Evolutionary conservation across 2,113 vertebrate species (phyloP), one percentile per base, ranked within the genome.

Genomic region (Charadrius vociferus): DNA sequence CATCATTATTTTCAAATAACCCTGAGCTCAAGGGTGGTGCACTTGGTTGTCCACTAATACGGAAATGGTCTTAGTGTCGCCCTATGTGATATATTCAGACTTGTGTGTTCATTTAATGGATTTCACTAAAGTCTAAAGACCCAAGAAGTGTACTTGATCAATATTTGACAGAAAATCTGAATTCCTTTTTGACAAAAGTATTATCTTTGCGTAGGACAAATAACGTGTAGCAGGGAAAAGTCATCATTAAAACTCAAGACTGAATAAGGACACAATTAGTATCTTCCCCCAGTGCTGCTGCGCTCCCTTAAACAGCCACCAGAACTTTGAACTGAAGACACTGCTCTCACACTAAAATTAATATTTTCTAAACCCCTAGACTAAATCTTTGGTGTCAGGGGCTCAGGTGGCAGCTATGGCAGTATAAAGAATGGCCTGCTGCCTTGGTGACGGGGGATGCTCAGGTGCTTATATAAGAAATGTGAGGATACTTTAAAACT

Each of bases 351-450:
- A 1, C 53, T 73, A 62, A 77, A 85, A 93, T 90, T 15, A 80
- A 7, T 82, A 37, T 62, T 96, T 96, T 86, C 81, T 80, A 83
- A 88, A 96, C 82, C 61, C 39, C 41, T 23, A 34, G 52, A 88
- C 61, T 82, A 79, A 91, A 95, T 86, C 92, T 94, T 93, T 50
- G 45, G 79, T 77, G 90, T 43, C 81, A 65, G 78, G 49, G 90
- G 92, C 90, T 93, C 96, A 96, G 96, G 85, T 94, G 95, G 95
- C 87, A 95, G 90, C 74, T 79, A 2, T 77, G 67, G 65, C 74
- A 90, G 30, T 22, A 73, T 80, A 80, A 91, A 88, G 89, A 71
- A 93, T 43, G 80, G 47, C 47, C 61, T 47, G 67, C 65, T 67
- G 91, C 61, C 86, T 80, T 47, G 1, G 12, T 78, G 80, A 77